Base-by-base conservation (phyloP, 2,888 invertebrate genomes). In the Pemphredon lugubris region DNA sequence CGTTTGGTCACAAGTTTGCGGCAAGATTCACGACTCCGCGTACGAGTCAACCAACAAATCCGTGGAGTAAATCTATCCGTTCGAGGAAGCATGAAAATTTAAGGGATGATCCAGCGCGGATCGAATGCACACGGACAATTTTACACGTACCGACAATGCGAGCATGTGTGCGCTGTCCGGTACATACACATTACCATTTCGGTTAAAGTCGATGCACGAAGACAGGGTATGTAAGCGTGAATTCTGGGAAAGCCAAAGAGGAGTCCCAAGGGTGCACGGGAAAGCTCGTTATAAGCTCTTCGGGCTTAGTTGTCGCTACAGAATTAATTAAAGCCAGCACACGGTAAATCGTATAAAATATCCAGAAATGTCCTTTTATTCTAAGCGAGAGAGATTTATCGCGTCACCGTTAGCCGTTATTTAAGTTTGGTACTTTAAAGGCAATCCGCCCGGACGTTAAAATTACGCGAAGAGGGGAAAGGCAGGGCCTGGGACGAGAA, bases 271-370 rank as follows among this genome's bases (percentile, higher is more conserved):
- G 42, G 71, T 53, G 57, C 61, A 45, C 48, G 65, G 75, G 58
- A 75, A 79, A 73, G 73, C 80, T 74, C 73, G 73, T 74, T 80
- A 79, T 79, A 83, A 84, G 77, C 84, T 77, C 72, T 58, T 69
- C 68, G 57, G 55, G 77, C 79, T 83, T 81, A 74, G 77, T 81
- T 75, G 57, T 77, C 65, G 66, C 73, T 72, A 64, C 73, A 53
- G 81, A 84, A 83, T 83, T 84, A 84, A 84, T 83, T 84, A 83
- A 81, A 78, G 61, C 79, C 50, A 53, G 57, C 61, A 64, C 66
- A 57, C 71, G 66, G 72, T 60, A 73, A 75, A 72, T 73, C 71
- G 59, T 51, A 71, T 72, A 65, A 81, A 75, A 81, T 82, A 74
- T 77, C 63, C 64, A 55, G 79, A 72, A 82, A 73, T 42, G 53